These are phyloP conservation scores for Drosophila phalerata DNA, from an alignment of 2,888 invertebrate species.

Conservation along the genomic window DNA sequence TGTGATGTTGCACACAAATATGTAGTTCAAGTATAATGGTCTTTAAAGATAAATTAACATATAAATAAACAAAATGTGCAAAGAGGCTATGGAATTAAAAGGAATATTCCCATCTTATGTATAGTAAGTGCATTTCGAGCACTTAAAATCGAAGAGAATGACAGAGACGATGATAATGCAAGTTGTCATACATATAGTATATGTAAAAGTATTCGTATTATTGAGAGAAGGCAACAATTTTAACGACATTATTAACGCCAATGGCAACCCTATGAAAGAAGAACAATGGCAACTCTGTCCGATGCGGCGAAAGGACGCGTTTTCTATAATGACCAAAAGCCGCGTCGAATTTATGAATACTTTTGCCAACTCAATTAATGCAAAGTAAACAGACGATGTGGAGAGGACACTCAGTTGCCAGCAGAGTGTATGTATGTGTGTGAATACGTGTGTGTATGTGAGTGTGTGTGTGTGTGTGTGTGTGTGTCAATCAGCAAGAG, in stretches of 20 bases:
- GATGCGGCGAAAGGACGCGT: slow-evolving; percentile 27
- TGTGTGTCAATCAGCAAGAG: slow-evolving; percentile 44
- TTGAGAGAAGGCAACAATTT: slow-evolving; percentile 28
- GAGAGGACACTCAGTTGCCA: slow-evolving; percentile 11
- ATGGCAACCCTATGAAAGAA: slow-evolving; percentile 17
- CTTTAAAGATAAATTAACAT: slow-evolving; percentile 7
- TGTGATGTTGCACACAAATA: not conserved
- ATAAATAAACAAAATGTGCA: slow-evolving; percentile 3
- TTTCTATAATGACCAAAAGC: slow-evolving; percentile 63
- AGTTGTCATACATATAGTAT: not conserved
- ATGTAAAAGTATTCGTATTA: not conserved
- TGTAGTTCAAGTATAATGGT: not conserved
- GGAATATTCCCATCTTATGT: slow-evolving; percentile 31
- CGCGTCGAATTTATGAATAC: slow-evolving; percentile 72
- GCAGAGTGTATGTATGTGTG: slow-evolving; percentile 2
- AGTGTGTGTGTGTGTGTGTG: slow-evolving; percentile 5
- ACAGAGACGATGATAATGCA: slow-evolving; percentile 4
- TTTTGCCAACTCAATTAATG: slow-evolving; percentile 79
- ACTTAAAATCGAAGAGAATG: slow-evolving; percentile 45
- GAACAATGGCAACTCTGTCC: slow-evolving; percentile 13
- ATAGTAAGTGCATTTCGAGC: slow-evolving; percentile 30
- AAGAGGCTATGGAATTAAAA: slow-evolving; percentile 30
- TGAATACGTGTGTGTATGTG: slow-evolving; percentile 9
- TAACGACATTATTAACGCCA: slow-evolving; percentile 67
- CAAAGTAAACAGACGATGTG: slow-evolving; percentile 69